A percentile compares a stretch with the other conserved stretches of the same genome.
Evolutionary conservation across 2,797 vertebrate species (phyloP).

Genomic region (Syngnathus rostellatus): DNA sequence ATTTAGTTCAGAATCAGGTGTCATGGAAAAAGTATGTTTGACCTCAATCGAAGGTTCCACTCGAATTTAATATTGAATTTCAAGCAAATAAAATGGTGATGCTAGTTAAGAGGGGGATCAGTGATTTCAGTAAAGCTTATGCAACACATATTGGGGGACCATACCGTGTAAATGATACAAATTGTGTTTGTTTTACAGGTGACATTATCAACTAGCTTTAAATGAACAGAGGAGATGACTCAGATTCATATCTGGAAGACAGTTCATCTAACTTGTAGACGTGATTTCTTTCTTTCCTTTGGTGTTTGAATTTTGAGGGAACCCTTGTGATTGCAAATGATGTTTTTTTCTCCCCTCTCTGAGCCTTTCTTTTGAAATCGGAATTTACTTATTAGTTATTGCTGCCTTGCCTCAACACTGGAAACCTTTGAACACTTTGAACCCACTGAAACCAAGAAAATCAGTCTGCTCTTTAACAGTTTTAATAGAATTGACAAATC

Average conservation of each 20-base stretch:
- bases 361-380: background rate
- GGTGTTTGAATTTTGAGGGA: background rate
- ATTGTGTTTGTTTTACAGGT: slow-evolving; percentile 32
- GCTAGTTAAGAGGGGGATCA: background rate
- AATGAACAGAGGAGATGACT: background rate
- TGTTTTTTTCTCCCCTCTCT: background rate
- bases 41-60: background rate
- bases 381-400: background rate
- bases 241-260: background rate
- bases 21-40: no score
- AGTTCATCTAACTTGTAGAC: background rate
- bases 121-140: background rate
- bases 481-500: slow-evolving; percentile 7
- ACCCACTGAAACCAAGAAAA: background rate
- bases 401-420: background rate
- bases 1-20: no score
- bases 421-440: background rate
- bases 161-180: background rate
- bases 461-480: background rate
- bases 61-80: background rate
- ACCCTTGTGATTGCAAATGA: background rate
- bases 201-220: slow-evolving; percentile 47
- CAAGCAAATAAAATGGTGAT: background rate
- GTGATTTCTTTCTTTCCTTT: background rate
- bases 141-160: background rate